Conservation (phyloP, 2,888 invertebrate genomes). For the Slavum lentiscoides region DNA sequence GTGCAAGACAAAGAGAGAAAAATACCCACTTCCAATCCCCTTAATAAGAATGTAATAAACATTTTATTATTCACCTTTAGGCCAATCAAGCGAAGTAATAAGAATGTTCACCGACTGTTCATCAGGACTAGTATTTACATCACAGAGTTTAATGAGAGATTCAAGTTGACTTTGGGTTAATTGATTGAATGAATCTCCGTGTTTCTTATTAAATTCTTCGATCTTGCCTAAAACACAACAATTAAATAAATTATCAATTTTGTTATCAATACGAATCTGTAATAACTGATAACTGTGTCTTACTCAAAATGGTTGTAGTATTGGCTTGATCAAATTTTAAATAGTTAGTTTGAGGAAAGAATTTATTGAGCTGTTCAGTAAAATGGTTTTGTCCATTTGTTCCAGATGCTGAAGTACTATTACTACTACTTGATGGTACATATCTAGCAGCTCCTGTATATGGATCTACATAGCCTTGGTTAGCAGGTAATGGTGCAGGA, state of each 20-base stretch:
- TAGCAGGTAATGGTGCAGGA: slow-evolving; percentile 54
- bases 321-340: slow-evolving; percentile 79
- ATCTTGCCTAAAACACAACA: slow-evolving; percentile 58
- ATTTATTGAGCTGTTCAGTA: slow-evolving; percentile 60
- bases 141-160: slow-evolving; percentile 67
- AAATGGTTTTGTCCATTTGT: slow-evolving; percentile 62
- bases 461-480: slow-evolving; percentile 63
- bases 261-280: not conserved
- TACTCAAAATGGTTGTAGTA: slow-evolving; percentile 72
- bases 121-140: slow-evolving; percentile 60
- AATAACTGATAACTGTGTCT: slow-evolving; percentile 58
- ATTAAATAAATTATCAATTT: slow-evolving; percentile 2
- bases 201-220: slow-evolving; percentile 72
- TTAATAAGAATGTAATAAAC: not conserved
- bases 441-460: slow-evolving; percentile 73
- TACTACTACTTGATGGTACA: slow-evolving; percentile 63
- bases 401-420: slow-evolving; percentile 57
- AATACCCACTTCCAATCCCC: too few relatives aligned
- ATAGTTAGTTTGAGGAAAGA: slow-evolving; percentile 64
- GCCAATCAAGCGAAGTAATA: slow-evolving; percentile 72
- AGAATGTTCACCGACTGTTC: slow-evolving; percentile 59
- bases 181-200: slow-evolving; percentile 63
- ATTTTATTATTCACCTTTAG: slow-evolving; percentile 64
- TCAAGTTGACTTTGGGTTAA: slow-evolving; percentile 66
- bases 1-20: too few relatives aligned